These are phyloP conservation scores for Hydroisotoma schaefferi DNA, from an alignment of 2,888 invertebrate genomes.

Conservation along the genomic window DNA sequence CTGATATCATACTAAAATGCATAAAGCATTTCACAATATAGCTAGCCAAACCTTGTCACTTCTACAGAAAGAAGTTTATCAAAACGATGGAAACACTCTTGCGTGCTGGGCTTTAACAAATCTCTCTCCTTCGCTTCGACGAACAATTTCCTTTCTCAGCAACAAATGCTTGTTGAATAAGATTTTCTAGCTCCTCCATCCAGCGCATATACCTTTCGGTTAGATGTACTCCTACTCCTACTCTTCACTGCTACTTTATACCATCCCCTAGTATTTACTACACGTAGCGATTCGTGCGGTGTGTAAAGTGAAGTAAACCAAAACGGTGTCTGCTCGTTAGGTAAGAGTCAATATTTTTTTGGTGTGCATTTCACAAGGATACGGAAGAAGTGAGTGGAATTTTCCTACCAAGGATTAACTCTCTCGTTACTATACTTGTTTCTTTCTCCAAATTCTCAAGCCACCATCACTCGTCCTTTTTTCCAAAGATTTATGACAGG, in stretches of 20 bases:
- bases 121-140: constrained; percentile 44
- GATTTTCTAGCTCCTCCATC: constrained; percentile 2
- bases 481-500: constrained; percentile 9
- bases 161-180: constrained; percentile 49
- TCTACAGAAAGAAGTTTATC: background rate
- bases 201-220: too few species aligned
- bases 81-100: constrained; percentile 24
- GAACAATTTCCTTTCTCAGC: constrained; percentile 42
- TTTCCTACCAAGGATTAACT: constrained; percentile 13
- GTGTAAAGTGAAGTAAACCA: constrained; percentile 10
- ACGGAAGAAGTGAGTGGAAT: constrained; percentile 10
- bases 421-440: too few species aligned
- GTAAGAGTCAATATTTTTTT: constrained; percentile 16
- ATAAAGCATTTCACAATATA: too few species aligned
- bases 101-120: constrained; percentile 46
- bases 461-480: constrained; percentile 7
- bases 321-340: constrained; percentile 1
- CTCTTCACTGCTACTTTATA: background rate
- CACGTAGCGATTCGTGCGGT: background rate
- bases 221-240: background rate
- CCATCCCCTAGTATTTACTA: background rate
- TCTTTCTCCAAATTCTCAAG: background rate
- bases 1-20: background rate
- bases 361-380: constrained; percentile 15
- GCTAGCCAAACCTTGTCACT: too few species aligned